Evolutionary conservation across 2,888 invertebrate species (phyloP).

Genomic region (Ditula angustiorana): DNA sequence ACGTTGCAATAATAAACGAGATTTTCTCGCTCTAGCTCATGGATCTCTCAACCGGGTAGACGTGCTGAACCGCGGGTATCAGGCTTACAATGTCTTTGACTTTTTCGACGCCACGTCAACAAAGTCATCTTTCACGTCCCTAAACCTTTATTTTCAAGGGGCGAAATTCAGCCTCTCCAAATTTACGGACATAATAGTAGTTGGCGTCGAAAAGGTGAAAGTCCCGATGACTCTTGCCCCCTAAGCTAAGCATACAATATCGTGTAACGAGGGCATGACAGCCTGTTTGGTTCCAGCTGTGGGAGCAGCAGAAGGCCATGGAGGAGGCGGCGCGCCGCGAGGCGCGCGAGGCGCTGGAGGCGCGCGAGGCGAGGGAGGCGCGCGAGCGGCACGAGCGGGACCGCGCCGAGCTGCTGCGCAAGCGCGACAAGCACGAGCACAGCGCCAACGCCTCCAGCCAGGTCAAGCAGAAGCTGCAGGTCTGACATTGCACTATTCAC

Average conservation of each 20-base stretch:
- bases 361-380: conserved; percentile 90
- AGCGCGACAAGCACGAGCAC: conserved; percentile 97
- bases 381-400: conserved; percentile 91
- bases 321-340: conserved; percentile 94
- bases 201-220: background rate
- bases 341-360: conserved; percentile 90
- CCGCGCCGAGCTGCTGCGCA: conserved; percentile 93
- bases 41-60: too few relatives aligned
- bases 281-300: conserved; percentile 87
- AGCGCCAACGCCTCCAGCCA: conserved; percentile 98
- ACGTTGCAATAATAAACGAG: too few relatives aligned
- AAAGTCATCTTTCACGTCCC: too few relatives aligned
- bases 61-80: too few relatives aligned
- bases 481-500: too few relatives aligned
- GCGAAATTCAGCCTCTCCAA: too few relatives aligned
- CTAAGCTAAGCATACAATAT: conserved; percentile 1
- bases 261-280: conserved; percentile 35
- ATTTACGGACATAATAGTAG: too few relatives aligned
- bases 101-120: too few relatives aligned
- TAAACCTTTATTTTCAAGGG: too few relatives aligned
- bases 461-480: conserved; percentile 98
- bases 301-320: conserved; percentile 95
- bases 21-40: too few relatives aligned
- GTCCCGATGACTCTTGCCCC: background rate
- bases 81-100: too few relatives aligned